phyloP scores from a whole-genome alignment of 2,797 vertebrate genomes.

The Enteromius mattozi region DNA sequence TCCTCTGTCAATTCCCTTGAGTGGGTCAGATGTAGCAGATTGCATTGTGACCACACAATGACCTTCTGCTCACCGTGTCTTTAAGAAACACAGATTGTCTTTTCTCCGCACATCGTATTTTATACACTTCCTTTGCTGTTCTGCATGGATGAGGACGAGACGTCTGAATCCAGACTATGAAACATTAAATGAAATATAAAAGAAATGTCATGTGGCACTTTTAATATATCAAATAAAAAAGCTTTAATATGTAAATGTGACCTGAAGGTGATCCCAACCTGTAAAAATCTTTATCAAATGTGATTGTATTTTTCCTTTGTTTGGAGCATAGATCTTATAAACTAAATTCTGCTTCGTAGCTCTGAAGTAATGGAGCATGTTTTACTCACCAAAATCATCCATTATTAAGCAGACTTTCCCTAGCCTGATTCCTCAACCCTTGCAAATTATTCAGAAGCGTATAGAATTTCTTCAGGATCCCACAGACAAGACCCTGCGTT shows the following conservation, averaged over 20 bases:
- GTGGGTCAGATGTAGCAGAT: constrained; percentile 48
- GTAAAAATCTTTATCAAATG: background rate
- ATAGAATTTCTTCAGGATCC: constrained; percentile 47
- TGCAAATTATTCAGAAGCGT: constrained; percentile 63
- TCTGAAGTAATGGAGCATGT: constrained; percentile 56
- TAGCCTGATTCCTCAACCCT: constrained; percentile 62
- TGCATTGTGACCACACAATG: constrained; percentile 50
- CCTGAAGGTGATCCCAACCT: background rate
- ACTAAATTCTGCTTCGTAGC: constrained; percentile 19
- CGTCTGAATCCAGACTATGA: background rate
- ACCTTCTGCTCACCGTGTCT: constrained; percentile 65
- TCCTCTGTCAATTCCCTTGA: constrained; percentile 48
- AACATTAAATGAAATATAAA: constrained; percentile 5
- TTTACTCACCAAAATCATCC: constrained; percentile 60
- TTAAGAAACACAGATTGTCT: constrained; percentile 26
- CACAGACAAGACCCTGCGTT: constrained; percentile 2
- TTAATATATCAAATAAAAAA: background rate
- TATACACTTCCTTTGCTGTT: constrained; percentile 9
- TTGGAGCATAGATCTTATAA: constrained; percentile 33
- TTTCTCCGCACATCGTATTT: background rate
- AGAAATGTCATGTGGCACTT: background rate
- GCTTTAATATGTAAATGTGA: constrained; percentile 17
- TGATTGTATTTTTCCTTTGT: background rate
- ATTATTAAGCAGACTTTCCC: constrained; percentile 72
- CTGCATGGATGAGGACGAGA: background rate